Conservation (phyloP, 2,797 vertebrate genomes). For the Miichthys miiuy region DNA sequence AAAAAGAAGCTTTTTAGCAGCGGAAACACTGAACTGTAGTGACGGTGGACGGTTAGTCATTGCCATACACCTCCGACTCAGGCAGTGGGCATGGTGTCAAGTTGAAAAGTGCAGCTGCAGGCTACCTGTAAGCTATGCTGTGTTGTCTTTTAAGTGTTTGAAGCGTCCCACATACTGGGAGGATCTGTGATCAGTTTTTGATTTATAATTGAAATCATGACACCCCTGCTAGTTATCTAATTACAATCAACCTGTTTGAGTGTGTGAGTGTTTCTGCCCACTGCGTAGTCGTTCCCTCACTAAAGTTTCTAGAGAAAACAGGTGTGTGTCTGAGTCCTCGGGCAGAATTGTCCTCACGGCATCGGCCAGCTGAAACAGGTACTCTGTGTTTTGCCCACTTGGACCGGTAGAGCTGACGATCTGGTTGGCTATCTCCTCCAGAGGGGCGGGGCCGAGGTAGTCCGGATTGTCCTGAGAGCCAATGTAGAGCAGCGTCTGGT, state of each 20-base stretch:
- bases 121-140: too few relatives aligned
- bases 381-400: slow-evolving; percentile 95
- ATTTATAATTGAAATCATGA: too few relatives aligned
- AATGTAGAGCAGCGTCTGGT: slow-evolving; percentile 92
- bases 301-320: slow-evolving; percentile 93
- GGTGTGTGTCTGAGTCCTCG: slow-evolving; percentile 93
- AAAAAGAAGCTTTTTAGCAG: too few relatives aligned
- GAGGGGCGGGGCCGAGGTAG: slow-evolving; percentile 96
- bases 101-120: too few relatives aligned
- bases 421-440: slow-evolving; percentile 96
- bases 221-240: background rate
- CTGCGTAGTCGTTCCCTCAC: slow-evolving; percentile 85
- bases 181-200: too few relatives aligned
- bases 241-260: slow-evolving; percentile 12
- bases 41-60: too few relatives aligned
- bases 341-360: slow-evolving; percentile 92
- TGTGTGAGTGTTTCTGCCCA: slow-evolving; percentile 32
- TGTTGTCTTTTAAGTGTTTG: too few relatives aligned
- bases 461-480: slow-evolving; percentile 94
- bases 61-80: too few relatives aligned
- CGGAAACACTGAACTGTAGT: too few relatives aligned
- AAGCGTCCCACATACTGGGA: too few relatives aligned
- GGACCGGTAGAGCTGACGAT: slow-evolving; percentile 91
- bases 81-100: too few relatives aligned
- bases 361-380: slow-evolving; percentile 95